Percentiles rank a stretch among this genome's conserved stretches.
Evolutionary conservation across 2,888 invertebrate species (phyloP).

Genomic region (Sturmia bella): DNA sequence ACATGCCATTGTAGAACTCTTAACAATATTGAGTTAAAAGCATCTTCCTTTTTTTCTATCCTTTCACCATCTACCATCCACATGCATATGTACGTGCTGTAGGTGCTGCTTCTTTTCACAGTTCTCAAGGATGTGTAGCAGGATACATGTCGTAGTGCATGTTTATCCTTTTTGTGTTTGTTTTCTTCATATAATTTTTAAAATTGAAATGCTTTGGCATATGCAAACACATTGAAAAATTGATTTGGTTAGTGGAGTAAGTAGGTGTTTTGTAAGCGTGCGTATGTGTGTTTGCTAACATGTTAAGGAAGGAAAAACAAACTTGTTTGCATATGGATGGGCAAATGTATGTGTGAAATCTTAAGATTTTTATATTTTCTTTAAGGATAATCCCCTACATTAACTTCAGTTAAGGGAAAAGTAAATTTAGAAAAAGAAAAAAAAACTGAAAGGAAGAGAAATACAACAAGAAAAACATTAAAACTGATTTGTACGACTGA

Average conservation of each 20-base stretch:
- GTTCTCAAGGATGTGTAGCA: constrained; percentile 57
- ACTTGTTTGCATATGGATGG: constrained; percentile 31
- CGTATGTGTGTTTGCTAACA: no score
- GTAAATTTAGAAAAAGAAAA: constrained; percentile 22
- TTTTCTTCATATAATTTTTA: constrained; percentile 20
- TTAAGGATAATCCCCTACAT: constrained; percentile 71
- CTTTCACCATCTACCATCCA: neutral
- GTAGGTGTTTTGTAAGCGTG: no score
- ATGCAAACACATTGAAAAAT: constrained; percentile 68
- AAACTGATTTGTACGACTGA: constrained; percentile 62
- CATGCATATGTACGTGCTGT: constrained; percentile 1
- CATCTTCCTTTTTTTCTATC: constrained; percentile 38
- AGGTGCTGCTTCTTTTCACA: constrained; percentile 46
- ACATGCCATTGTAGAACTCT: constrained; percentile 39
- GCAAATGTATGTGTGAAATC: constrained; percentile 19
- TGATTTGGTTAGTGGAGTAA: constrained; percentile 66
- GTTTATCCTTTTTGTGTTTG: constrained; percentile 64
- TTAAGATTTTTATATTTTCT: constrained; percentile 68
- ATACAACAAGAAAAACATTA: no score
- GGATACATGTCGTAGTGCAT: constrained; percentile 62
- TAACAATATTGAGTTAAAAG: constrained; percentile 68
- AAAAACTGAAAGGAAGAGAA: neutral
- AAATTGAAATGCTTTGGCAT: constrained; percentile 64
- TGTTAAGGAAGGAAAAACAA: neutral
- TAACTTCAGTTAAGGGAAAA: constrained; percentile 67